These are phyloP conservation scores for Melinaea marsaeus DNA, from an alignment of 2,888 invertebrate genomes.

Conservation along the genomic window DNA sequence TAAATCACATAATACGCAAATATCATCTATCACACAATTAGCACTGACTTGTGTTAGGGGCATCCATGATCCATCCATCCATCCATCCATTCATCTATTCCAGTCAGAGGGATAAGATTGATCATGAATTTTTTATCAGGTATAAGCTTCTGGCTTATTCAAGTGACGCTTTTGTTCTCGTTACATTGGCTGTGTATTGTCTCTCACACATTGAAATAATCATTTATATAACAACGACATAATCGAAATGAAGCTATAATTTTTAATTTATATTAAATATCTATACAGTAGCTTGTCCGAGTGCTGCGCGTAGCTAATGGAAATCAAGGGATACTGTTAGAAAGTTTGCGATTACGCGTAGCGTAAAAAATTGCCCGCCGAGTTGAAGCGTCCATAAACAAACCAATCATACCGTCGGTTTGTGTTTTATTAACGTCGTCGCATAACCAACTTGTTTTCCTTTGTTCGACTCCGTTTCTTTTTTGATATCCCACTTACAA, in stretches of 20 bases:
- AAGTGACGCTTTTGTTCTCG: slow-evolving; percentile 25
- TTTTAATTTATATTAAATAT: too few species aligned
- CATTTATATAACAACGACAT: not conserved
- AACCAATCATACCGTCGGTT: slow-evolving; percentile 29
- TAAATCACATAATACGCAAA: slow-evolving; percentile 18
- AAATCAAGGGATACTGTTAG: slow-evolving; percentile 28
- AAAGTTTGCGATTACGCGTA: slow-evolving; percentile 37
- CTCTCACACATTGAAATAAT: not conserved
- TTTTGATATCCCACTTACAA: too few species aligned
- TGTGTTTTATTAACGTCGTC: slow-evolving; percentile 29
- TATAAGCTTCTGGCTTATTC: slow-evolving; percentile 28
- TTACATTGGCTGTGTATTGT: slow-evolving; percentile 21
- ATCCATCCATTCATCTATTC: slow-evolving; percentile 45
- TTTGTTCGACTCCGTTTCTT: too few species aligned
- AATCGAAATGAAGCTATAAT: too few species aligned
- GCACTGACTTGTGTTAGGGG: slow-evolving; percentile 33
- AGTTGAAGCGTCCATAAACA: slow-evolving; percentile 31
- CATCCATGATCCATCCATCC: slow-evolving; percentile 43
- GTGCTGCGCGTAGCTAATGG: slow-evolving; percentile 8
- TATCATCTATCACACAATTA: slow-evolving; percentile 46
- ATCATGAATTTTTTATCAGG: slow-evolving; percentile 43
- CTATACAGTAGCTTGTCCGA: not conserved
- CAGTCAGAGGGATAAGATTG: slow-evolving; percentile 42
- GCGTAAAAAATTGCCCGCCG: slow-evolving; percentile 40
- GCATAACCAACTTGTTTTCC: slow-evolving; percentile 24